Evolutionary conservation across 1,140 invertebrate species (phyloP).

Genomic region (Sitobion miscanthi): DNA sequence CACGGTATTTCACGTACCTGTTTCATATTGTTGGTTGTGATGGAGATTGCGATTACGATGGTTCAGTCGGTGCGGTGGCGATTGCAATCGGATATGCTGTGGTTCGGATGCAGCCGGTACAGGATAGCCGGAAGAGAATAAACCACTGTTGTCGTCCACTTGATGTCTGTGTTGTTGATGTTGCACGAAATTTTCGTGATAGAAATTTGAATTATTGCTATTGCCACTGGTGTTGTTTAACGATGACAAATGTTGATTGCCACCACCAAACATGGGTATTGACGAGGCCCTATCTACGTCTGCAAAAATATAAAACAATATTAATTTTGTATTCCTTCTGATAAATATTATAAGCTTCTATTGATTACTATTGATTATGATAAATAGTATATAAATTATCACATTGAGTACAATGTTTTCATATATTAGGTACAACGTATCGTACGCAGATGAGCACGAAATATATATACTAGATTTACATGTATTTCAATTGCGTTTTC

Average conservation of each 20-base stretch:
- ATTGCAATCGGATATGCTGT: conserved; percentile 39
- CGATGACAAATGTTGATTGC: not conserved
- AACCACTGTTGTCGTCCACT: not conserved
- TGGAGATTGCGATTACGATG: conserved; percentile 24
- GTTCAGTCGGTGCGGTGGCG: conserved; percentile 39
- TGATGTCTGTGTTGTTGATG: conserved; percentile 27
- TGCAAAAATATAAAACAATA: not conserved
- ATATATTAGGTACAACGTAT: not conserved
- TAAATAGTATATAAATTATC: too few species aligned
- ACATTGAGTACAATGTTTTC: not conserved
- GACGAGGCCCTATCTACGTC: not conserved
- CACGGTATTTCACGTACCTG: not conserved
- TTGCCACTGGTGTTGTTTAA: not conserved
- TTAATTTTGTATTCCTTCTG: not conserved
- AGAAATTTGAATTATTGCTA: not conserved
- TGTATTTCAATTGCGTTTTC: not conserved
- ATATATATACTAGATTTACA: not conserved
- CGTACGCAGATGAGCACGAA: not conserved
- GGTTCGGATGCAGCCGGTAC: not conserved
- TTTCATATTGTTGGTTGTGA: conserved; percentile 34
- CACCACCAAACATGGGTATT: conserved; percentile 23
- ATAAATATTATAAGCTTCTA: not conserved
- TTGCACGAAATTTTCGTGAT: not conserved
- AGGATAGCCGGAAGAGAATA: conserved; percentile 8
- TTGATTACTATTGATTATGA: not conserved